A percentile compares a stretch with the other conserved stretches of the same genome.
Conservation (phyloP, 2,888 invertebrate species). For the Drosophila nigritarsus region DNA sequence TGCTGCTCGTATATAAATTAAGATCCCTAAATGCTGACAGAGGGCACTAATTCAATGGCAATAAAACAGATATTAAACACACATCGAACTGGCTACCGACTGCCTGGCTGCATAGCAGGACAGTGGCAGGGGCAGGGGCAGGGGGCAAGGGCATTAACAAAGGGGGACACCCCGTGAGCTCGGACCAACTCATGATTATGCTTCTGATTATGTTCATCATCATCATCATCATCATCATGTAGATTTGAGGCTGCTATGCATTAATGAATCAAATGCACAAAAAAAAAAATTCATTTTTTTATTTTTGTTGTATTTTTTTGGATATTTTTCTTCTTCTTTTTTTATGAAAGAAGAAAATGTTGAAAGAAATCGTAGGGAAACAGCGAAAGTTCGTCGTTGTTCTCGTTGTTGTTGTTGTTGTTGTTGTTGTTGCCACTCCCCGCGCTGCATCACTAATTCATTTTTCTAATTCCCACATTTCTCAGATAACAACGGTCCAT, state of each 20-base stretch:
- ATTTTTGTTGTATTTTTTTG: slow-evolving; percentile 14
- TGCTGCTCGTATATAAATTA: slow-evolving; percentile 73
- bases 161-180: slow-evolving; percentile 25
- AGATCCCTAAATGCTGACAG: slow-evolving; percentile 81
- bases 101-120: neutral
- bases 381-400: slow-evolving; percentile 36
- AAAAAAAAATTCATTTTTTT: slow-evolving; percentile 52
- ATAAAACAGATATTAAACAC: slow-evolving; percentile 81
- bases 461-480: slow-evolving; percentile 77
- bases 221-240: slow-evolving; percentile 16
- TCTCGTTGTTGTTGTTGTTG: neutral
- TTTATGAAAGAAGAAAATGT: slow-evolving; percentile 64
- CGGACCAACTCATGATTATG: slow-evolving; percentile 2
- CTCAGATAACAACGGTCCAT: slow-evolving; percentile 70
- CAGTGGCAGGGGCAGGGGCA: neutral
- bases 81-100: slow-evolving; percentile 77
- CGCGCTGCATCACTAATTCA: slow-evolving; percentile 64
- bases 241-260: slow-evolving; percentile 45
- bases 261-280: slow-evolving; percentile 63
- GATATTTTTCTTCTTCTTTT: slow-evolving; percentile 10
- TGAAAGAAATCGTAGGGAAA: slow-evolving; percentile 47
- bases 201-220: slow-evolving; percentile 14
- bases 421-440: slow-evolving; percentile 7
- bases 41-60: slow-evolving; percentile 81
- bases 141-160: neutral